Conservation (phyloP, 2,888 invertebrate species). For the Leptinotarsa rubiginosa region DNA sequence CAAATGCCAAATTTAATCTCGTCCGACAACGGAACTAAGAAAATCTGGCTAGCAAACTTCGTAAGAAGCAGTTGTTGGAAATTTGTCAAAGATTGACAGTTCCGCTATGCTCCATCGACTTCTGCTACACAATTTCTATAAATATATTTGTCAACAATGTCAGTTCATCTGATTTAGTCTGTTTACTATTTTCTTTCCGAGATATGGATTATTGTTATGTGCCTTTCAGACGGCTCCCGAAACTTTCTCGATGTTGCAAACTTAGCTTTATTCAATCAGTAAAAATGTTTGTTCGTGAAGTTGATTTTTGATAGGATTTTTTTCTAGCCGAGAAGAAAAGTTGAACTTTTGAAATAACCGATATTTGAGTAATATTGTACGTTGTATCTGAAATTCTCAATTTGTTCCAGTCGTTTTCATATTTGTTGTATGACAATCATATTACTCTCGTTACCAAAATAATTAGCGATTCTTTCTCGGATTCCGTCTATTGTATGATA, state of each 20-base stretch:
- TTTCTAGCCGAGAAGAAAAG: too few species aligned
- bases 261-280: slow-evolving; percentile 4
- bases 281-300: slow-evolving; percentile 2
- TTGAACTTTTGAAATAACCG: too few species aligned
- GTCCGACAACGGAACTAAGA: slow-evolving; percentile 24
- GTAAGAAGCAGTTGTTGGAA: slow-evolving; percentile 29
- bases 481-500: too few species aligned
- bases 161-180: slow-evolving; percentile 10
- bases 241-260: not conserved
- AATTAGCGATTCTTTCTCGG: too few species aligned
- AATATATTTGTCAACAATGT: slow-evolving; percentile 16
- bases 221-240: slow-evolving; percentile 3
- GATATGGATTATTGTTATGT: slow-evolving; percentile 16
- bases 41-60: not conserved
- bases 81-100: slow-evolving; percentile 27
- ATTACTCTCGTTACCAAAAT: not conserved
- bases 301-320: not conserved
- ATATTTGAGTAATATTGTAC: too few species aligned
- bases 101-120: slow-evolving; percentile 26
- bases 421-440: not conserved
- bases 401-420: too few species aligned
- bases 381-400: too few species aligned
- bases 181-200: slow-evolving; percentile 14
- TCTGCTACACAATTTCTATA: slow-evolving; percentile 9
- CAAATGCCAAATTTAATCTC: slow-evolving; percentile 26